Conservation (phyloP, 92 coral and sea anemone genomes). For the Epizoanthus rinbou region DNA sequence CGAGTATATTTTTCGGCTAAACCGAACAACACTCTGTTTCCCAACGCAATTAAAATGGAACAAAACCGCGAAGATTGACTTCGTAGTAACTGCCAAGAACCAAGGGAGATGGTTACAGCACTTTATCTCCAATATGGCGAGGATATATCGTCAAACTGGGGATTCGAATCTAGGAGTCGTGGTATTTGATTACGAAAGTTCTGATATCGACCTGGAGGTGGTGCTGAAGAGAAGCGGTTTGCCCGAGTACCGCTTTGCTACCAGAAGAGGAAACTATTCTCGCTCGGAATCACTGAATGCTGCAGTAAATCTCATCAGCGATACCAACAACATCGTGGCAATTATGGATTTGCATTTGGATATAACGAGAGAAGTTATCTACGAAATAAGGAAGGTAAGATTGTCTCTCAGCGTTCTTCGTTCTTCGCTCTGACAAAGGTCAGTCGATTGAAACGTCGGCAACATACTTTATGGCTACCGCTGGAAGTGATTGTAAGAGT, state of each 20-base stretch:
- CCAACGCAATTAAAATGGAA: constrained; percentile 62
- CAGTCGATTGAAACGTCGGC: no score
- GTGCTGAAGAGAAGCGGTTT: constrained; percentile 54
- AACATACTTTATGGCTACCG: no score
- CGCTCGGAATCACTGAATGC: constrained; percentile 50
- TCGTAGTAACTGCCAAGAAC: constrained; percentile 63
- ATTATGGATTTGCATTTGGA: constrained; percentile 58
- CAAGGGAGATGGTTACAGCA: constrained; percentile 70
- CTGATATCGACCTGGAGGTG: constrained; percentile 55
- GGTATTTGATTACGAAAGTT: constrained; percentile 67
- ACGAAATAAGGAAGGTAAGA: constrained; percentile 57
- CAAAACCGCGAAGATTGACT: constrained; percentile 51
- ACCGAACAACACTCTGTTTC: constrained; percentile 9
- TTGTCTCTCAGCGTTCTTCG: neutral
- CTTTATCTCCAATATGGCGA: constrained; percentile 59
- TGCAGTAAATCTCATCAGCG: constrained; percentile 47
- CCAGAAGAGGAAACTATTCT: constrained; percentile 35
- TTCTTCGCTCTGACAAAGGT: no score
- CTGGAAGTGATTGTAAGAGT: no score
- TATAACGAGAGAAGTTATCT: constrained; percentile 34
- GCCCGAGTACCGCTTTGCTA: constrained; percentile 37
- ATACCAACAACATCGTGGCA: constrained; percentile 47
- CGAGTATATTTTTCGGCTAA: constrained; percentile 7
- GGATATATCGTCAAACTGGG: constrained; percentile 42
- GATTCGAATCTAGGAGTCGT: constrained; percentile 55